Evolutionary conservation across 2,797 vertebrate species (phyloP).

Genomic region (Peromyscus eremicus): DNA sequence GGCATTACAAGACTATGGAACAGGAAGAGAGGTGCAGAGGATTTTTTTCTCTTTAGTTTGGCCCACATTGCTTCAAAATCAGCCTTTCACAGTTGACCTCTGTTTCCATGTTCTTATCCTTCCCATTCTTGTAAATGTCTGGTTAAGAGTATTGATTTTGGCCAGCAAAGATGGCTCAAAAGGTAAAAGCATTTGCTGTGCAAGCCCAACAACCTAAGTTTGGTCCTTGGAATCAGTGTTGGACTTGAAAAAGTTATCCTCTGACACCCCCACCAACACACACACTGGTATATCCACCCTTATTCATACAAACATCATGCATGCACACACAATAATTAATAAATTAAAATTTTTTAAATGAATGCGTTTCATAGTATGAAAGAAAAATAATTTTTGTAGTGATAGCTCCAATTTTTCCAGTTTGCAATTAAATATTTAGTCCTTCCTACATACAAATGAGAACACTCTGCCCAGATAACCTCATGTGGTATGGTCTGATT

Average conservation of each 20-base stretch:
- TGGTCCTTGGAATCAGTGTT: neutral
- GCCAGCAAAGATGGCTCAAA: neutral
- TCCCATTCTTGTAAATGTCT: neutral
- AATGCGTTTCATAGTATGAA: slow-evolving; percentile 43
- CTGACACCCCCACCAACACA: neutral
- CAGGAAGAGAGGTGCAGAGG: neutral
- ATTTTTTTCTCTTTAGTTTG: neutral
- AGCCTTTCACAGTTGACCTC: neutral
- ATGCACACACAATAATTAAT: neutral
- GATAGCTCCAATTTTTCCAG: neutral
- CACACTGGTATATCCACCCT: neutral
- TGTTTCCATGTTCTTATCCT: neutral
- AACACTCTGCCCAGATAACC: neutral
- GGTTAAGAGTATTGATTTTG: neutral
- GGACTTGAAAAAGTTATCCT: neutral
- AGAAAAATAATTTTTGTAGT: slow-evolving; percentile 57
- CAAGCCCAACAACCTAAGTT: neutral
- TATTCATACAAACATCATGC: neutral
- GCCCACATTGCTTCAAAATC: neutral
- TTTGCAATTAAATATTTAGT: slow-evolving; percentile 36
- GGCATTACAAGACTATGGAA: neutral
- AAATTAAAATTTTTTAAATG: neutral
- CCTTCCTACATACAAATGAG: neutral
- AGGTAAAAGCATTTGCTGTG: neutral
- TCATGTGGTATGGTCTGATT: neutral